A percentile compares a stretch with the other conserved stretches of the same genome.
Conservation (phyloP, 2,797 vertebrate genomes). For the Enteromius unitaeniatus region DNA sequence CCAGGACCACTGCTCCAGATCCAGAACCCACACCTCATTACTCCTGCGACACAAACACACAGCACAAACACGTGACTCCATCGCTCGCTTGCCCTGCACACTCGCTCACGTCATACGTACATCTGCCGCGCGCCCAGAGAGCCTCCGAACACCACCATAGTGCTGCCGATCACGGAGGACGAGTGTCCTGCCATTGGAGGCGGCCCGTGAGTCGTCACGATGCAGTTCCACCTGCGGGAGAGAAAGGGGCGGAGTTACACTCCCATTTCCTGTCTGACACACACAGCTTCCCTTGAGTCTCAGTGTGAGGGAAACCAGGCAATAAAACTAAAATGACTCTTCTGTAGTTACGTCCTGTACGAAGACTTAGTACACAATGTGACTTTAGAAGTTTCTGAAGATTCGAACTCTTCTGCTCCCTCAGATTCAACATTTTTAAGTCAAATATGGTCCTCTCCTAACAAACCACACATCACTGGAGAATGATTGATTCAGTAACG, state of each 20-base stretch:
- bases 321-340: neutral
- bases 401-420: no score
- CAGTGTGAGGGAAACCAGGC: neutral
- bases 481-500: neutral
- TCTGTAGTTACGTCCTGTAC: no score
- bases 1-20: slow-evolving; percentile 98
- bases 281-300: neutral
- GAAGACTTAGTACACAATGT: no score
- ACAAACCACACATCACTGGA: neutral
- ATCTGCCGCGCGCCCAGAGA: slow-evolving; percentile 97
- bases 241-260: neutral
- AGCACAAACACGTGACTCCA: neutral
- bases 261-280: neutral
- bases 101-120: slow-evolving; percentile 69
- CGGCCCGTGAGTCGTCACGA: slow-evolving; percentile 95
- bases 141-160: slow-evolving; percentile 97
- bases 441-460: neutral
- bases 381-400: no score
- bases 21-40: slow-evolving; percentile 96
- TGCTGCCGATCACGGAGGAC: slow-evolving; percentile 92
- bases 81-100: neutral
- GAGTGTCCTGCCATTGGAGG: slow-evolving; percentile 99
- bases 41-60: slow-evolving; percentile 80
- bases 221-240: slow-evolving; percentile 94
- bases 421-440: neutral